These are phyloP conservation scores for Pandemis cinnamomeana DNA, from an alignment of 2,888 invertebrate genomes.

Conservation along the genomic window DNA sequence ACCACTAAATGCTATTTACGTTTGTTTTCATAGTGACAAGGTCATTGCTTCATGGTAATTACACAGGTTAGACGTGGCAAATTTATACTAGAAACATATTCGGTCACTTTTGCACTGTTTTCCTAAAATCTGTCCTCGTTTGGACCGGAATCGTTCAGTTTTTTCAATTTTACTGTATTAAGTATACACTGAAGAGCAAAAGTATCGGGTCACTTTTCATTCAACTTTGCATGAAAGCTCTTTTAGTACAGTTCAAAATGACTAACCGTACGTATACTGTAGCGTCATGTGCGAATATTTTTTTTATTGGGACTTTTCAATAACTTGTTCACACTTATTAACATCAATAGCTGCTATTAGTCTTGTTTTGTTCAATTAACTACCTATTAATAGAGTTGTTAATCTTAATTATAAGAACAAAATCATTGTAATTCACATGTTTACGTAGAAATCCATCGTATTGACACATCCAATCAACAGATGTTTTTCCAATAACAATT, in stretches of 20 bases:
- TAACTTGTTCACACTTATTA: background rate
- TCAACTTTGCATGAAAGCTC: too few species aligned
- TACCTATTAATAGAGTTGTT: background rate
- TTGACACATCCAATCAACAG: background rate
- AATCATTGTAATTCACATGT: background rate
- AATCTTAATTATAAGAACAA: background rate
- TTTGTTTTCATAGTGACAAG: conserved; percentile 8
- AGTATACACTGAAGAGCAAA: too few species aligned
- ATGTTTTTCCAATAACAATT: too few species aligned
- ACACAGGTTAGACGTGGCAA: background rate
- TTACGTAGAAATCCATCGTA: background rate
- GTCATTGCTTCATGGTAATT: background rate
- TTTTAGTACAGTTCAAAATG: too few species aligned
- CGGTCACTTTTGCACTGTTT: background rate
- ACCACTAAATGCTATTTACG: conserved; percentile 3
- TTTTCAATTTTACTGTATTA: too few species aligned
- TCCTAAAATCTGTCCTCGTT: too few species aligned
- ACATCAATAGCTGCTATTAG: background rate
- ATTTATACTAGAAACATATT: background rate
- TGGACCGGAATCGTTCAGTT: too few species aligned
- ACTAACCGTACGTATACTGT: too few species aligned
- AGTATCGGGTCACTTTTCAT: too few species aligned
- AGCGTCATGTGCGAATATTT: too few species aligned
- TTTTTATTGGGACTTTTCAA: too few species aligned
- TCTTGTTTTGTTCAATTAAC: background rate